These are phyloP conservation scores for Acropora yongei DNA, from an alignment of 64 coral and sea anemone species.

Conservation along the genomic window DNA sequence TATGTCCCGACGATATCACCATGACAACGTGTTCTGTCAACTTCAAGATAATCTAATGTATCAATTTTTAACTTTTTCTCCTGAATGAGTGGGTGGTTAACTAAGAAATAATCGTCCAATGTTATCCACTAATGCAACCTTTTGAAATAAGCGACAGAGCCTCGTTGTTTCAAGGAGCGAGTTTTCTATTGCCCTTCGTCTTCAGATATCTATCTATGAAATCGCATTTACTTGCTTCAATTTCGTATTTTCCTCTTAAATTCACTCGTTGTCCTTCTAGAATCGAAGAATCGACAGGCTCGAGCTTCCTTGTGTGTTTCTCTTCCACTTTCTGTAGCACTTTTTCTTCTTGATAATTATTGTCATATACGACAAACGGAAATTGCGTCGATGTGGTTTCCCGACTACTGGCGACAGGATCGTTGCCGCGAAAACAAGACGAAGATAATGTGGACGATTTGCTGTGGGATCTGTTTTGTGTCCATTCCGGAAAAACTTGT, in stretches of 20 bases:
- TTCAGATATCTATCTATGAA: neutral
- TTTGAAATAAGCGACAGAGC: neutral
- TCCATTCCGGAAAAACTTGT: conserved; percentile 3
- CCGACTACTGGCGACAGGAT: neutral
- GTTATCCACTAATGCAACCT: neutral
- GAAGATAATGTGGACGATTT: conserved; percentile 2
- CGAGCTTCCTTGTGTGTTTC: neutral
- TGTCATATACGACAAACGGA: conserved; percentile 23
- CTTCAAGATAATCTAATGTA: too few species aligned
- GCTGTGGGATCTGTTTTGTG: neutral
- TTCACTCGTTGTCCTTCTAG: conserved; percentile 10
- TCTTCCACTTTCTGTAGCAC: neutral
- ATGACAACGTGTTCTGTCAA: neutral
- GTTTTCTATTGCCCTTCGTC: neutral
- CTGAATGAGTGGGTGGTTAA: too few species aligned
- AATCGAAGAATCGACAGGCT: neutral
- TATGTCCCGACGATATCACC: neutral
- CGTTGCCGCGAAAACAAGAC: neutral
- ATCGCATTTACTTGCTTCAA: neutral
- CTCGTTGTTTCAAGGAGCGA: neutral
- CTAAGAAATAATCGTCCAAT: too few species aligned
- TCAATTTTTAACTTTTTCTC: too few species aligned
- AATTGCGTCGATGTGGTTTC: neutral
- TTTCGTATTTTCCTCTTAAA: conserved; percentile 13
- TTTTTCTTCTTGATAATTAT: neutral